Percentiles rank a stretch among this genome's conserved stretches.
phyloP scores from a whole-genome alignment of 2,888 invertebrate species.

The Polymixis lichenea region DNA sequence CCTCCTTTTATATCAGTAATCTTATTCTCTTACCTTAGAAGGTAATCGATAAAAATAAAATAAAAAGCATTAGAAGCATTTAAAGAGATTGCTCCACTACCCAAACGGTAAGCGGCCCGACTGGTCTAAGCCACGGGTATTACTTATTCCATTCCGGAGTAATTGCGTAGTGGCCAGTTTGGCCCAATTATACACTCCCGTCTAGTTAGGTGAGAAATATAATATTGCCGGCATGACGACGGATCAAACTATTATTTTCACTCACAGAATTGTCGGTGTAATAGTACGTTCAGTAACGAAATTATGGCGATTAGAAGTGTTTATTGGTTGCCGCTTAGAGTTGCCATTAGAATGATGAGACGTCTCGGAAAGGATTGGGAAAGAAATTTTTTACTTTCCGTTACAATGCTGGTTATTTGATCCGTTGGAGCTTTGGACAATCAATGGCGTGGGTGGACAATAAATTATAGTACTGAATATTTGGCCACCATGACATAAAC shows the following conservation, averaged over 20 bases:
- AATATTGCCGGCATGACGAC: conserved; percentile 57
- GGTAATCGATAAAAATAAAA: conserved; percentile 53
- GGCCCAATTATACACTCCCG: conserved; percentile 75
- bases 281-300: conserved; percentile 56
- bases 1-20: conserved; percentile 67
- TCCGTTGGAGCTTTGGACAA: neutral
- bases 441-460: neutral
- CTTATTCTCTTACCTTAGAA: conserved; percentile 49
- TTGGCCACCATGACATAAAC: neutral
- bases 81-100: conserved; percentile 64
- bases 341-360: conserved; percentile 45
- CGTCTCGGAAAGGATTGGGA: conserved; percentile 2
- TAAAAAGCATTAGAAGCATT: conserved; percentile 39
- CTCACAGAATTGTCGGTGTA: conserved; percentile 60
- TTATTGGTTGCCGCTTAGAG: conserved; percentile 50
- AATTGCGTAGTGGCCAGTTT: conserved; percentile 73
- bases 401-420: neutral
- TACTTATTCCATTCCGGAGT: conserved; percentile 77
- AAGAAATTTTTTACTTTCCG: conserved; percentile 7
- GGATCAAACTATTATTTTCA: conserved; percentile 61
- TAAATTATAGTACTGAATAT: no score
- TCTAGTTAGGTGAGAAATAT: conserved; percentile 73
- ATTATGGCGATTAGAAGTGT: conserved; percentile 48
- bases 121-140: conserved; percentile 66
- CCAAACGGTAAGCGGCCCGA: conserved; percentile 63